Evolutionary conservation across 2,888 invertebrate species (phyloP).

Genomic region (Acanthococcus lagerstroemiae): DNA sequence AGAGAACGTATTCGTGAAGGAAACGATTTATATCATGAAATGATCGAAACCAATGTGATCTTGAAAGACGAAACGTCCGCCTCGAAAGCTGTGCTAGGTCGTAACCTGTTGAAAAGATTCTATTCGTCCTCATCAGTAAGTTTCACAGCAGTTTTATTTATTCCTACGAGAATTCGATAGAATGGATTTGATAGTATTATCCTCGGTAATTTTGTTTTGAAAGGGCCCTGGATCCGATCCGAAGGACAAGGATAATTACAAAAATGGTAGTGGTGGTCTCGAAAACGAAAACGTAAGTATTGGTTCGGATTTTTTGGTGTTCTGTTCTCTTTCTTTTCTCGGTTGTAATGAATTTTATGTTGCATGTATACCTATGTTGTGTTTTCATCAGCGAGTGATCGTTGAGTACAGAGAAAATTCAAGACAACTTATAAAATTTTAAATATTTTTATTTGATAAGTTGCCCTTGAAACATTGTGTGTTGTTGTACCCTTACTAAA

Average conservation of each 20-base stretch:
- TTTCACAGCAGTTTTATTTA: background rate
- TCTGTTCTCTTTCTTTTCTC: background rate
- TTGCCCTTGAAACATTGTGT: background rate
- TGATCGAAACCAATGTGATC: background rate
- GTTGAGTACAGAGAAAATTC: background rate
- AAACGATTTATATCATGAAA: no score
- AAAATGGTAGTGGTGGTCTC: background rate
- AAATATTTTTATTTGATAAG: background rate
- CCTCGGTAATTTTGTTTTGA: background rate
- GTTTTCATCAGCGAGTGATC: background rate
- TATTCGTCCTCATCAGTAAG: background rate
- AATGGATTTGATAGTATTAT: background rate
- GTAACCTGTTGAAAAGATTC: background rate
- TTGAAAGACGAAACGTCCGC: background rate
- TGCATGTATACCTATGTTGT: background rate
- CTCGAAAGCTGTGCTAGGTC: background rate
- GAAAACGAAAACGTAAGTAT: background rate
- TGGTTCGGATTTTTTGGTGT: background rate
- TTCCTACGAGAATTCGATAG: constrained; percentile 4
- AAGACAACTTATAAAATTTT: background rate
- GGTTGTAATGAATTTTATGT: background rate
- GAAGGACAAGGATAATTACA: background rate
- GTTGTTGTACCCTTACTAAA: background rate
- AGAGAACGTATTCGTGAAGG: background rate
- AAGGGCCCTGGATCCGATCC: background rate